Conservation (phyloP, 23 tunicate species). For the Trididemnum clinides region DNA sequence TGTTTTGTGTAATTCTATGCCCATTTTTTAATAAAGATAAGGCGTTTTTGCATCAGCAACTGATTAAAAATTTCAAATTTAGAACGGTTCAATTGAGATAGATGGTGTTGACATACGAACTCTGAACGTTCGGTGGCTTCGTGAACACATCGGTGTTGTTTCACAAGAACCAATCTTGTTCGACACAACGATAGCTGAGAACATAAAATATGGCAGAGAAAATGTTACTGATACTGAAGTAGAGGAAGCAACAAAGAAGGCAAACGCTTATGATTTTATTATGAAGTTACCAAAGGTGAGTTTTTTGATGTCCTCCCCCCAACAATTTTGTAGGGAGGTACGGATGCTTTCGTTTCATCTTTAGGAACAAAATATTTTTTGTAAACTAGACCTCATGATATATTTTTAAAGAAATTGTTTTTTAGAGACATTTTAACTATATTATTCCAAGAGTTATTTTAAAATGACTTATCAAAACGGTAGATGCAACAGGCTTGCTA, state of each 20-base stretch:
- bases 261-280: constrained; percentile 96
- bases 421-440: too few relatives aligned
- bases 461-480: too few relatives aligned
- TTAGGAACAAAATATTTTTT: too few relatives aligned
- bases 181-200: constrained; percentile 92
- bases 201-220: constrained; percentile 80
- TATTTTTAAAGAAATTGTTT: too few relatives aligned
- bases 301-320: not conserved
- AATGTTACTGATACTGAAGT: constrained; percentile 87
- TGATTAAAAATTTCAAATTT: constrained; percentile 5
- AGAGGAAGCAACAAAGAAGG: constrained; percentile 72
- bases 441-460: too few relatives aligned
- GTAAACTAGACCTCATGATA: too few relatives aligned
- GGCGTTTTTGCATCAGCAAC: too few relatives aligned
- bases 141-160: constrained; percentile 96
- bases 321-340: too few relatives aligned
- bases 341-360: too few relatives aligned
- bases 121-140: constrained; percentile 85
- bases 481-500: too few relatives aligned
- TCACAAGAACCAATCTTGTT: constrained; percentile 96
- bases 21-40: too few relatives aligned
- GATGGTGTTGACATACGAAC: constrained; percentile 92
- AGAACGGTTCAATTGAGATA: constrained; percentile 56
- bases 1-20: too few relatives aligned
- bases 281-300: constrained; percentile 83